These are phyloP conservation scores for Macropis europaea DNA, from an alignment of 2,888 invertebrate species.

Conservation along the genomic window DNA sequence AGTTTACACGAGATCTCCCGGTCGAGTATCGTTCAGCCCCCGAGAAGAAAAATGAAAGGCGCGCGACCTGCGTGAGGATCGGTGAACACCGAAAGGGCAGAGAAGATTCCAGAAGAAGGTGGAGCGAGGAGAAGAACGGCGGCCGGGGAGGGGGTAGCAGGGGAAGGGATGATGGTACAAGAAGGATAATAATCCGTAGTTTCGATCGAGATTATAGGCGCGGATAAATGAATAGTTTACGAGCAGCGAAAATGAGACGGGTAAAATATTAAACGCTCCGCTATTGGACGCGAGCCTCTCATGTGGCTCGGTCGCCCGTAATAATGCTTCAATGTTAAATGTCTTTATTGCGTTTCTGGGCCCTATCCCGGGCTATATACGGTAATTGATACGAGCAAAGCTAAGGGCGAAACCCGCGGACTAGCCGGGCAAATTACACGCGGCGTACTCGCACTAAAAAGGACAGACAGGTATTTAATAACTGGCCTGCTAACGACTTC, in stretches of 20 bases:
- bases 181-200: conserved; percentile 77
- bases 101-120: conserved; percentile 2
- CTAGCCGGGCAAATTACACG: conserved; percentile 64
- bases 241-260: conserved; percentile 78
- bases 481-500: conserved; percentile 60
- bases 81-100: conserved; percentile 36
- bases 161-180: conserved; percentile 65
- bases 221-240: conserved; percentile 80
- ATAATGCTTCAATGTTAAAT: conserved; percentile 66
- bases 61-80: conserved; percentile 60
- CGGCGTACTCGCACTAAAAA: conserved; percentile 56
- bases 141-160: conserved; percentile 42
- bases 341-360: conserved; percentile 66
- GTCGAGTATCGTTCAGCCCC: conserved; percentile 18
- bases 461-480: conserved; percentile 66
- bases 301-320: conserved; percentile 58
- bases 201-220: conserved; percentile 79
- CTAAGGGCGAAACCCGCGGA: conserved; percentile 54
- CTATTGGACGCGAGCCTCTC: conserved; percentile 64
- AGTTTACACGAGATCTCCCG: not conserved
- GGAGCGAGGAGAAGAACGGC: conserved; percentile 7
- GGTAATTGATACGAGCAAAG: conserved; percentile 66
- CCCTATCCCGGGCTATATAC: conserved; percentile 58
- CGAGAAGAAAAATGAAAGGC: conserved; percentile 55
- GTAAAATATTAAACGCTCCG: conserved; percentile 74